Base-by-base conservation (phyloP, 2,888 invertebrate genomes). In the Sturmia bella region DNA sequence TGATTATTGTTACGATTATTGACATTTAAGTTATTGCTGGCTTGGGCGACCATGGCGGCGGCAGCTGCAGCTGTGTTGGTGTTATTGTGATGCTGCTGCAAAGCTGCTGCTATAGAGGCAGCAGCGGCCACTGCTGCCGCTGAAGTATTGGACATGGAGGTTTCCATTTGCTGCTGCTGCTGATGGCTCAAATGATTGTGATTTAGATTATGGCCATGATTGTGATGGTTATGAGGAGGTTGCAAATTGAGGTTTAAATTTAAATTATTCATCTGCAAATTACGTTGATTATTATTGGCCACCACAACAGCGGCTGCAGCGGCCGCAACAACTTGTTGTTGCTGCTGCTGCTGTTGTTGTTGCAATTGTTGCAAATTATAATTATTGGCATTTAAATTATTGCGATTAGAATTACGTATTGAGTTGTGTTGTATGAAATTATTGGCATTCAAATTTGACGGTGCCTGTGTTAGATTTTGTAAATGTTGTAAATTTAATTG, bases 31-130 rank as follows among this genome's bases (percentile, higher is more conserved):
- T 85, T 85, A 76, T 85, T 84, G 37, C 80, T 85, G 91, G 89
- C 92, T 92, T 84, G 92, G 91, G 27, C 92, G 92, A 80, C 92
- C 92, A 87, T 92, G 91, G 90, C 92, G 92, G 89, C 92, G 91
- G 87, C 92, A 91, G 86, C 92, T 92, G 89, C 92, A 91, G 91
- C 92, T 91, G 86, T 92, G 92, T 89, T 92, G 91, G 91, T 92
- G 48, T 83, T 82, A 56, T 75, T 78, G 39, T 82, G 82, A 66
- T 82, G 82, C 24, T 85, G 85, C 69, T 85, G 85, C 41, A 84
- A 50, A 9, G 84, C 84, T 13, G 85, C 85, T 90, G 32, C 92
- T 92, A 82, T 92, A 91, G 87, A 92, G 91, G 90, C 92, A 91
- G 89, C 92, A 91, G 87, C 92, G 91, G 86, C 92, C 92, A 89